A percentile compares a stretch with the other conserved stretches of the same genome.
phyloP scores from a whole-genome alignment of 2,797 vertebrate genomes.

The Mastacembelus armatus region DNA sequence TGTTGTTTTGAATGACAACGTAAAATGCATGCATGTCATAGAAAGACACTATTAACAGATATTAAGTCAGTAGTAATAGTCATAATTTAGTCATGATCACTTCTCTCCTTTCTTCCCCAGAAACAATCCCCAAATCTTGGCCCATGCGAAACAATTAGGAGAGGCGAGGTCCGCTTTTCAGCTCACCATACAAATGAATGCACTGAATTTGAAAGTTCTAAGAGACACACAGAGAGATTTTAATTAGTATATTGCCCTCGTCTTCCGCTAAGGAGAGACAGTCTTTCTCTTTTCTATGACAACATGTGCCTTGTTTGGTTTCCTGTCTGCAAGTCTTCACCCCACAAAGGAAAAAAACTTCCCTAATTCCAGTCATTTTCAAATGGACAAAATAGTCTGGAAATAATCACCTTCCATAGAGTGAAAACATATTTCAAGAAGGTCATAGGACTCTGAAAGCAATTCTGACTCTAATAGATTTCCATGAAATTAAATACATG shows the following conservation, averaged over 20 bases:
- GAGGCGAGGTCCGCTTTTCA: slow-evolving; percentile 60
- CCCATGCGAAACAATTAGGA: slow-evolving; percentile 65
- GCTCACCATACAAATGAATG: slow-evolving; percentile 55
- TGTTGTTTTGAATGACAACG: background rate
- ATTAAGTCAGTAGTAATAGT: background rate
- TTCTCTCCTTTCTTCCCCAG: slow-evolving; percentile 7
- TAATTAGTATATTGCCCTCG: slow-evolving; percentile 72
- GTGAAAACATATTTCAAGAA: slow-evolving; percentile 73
- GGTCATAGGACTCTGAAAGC: slow-evolving; percentile 79
- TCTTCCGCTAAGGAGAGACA: slow-evolving; percentile 52
- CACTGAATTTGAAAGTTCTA: slow-evolving; percentile 63
- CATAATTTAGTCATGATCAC: background rate
- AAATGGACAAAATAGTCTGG: slow-evolving; percentile 53
- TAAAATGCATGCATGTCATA: background rate
- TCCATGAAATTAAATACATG: slow-evolving; percentile 81
- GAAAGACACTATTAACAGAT: background rate
- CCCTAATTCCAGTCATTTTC: slow-evolving; percentile 72
- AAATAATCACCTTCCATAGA: slow-evolving; percentile 76
- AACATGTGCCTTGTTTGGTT: slow-evolving; percentile 49
- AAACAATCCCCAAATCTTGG: slow-evolving; percentile 51
- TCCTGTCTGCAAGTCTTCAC: slow-evolving; percentile 47
- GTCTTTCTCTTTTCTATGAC: slow-evolving; percentile 42
- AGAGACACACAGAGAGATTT: slow-evolving; percentile 67
- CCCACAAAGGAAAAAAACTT: slow-evolving; percentile 67
- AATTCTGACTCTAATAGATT: slow-evolving; percentile 81